These are phyloP conservation scores for Coenonympha glycerion DNA, from an alignment of 2,888 invertebrate species.

Conservation along the genomic window DNA sequence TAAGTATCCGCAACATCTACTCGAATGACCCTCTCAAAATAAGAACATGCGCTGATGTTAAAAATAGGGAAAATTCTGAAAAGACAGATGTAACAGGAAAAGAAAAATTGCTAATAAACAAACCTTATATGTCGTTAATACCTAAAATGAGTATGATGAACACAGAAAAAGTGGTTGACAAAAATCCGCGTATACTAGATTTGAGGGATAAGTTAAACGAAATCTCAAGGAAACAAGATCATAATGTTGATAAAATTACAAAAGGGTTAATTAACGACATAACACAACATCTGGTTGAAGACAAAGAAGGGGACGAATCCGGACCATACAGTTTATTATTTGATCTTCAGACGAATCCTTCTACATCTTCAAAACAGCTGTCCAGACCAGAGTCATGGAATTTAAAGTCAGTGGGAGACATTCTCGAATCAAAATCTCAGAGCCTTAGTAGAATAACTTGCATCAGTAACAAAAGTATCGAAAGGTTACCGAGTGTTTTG, in stretches of 20 bases:
- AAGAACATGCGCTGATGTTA: constrained; percentile 46
- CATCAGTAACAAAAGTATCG: constrained; percentile 49
- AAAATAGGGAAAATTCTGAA: constrained; percentile 39
- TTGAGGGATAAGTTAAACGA: constrained; percentile 66
- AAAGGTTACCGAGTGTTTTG: constrained; percentile 61
- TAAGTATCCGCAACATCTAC: constrained; percentile 57
- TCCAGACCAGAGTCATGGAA: constrained; percentile 42
- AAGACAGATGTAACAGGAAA: constrained; percentile 44
- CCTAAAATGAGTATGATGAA: constrained; percentile 69
- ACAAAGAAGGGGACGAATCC: constrained; percentile 67
- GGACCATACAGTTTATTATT: constrained; percentile 79
- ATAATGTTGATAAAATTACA: constrained; percentile 59
- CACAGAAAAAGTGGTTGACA: constrained; percentile 61
- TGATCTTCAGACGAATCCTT: constrained; percentile 62
- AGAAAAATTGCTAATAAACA: constrained; percentile 48
- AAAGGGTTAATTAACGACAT: constrained; percentile 64
- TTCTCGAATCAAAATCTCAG: constrained; percentile 31
- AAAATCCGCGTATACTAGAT: constrained; percentile 66
- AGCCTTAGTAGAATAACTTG: constrained; percentile 40
- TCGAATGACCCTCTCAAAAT: constrained; percentile 50
- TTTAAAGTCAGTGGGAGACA: constrained; percentile 25
- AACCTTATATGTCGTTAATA: constrained; percentile 59
- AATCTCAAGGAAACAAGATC: constrained; percentile 64
- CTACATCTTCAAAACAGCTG: constrained; percentile 47
- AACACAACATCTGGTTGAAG: constrained; percentile 62